A percentile compares a stretch with the other conserved stretches of the same genome.
Conservation (phyloP, 2,113 vertebrate species). For the Gymnogyps californianus region DNA sequence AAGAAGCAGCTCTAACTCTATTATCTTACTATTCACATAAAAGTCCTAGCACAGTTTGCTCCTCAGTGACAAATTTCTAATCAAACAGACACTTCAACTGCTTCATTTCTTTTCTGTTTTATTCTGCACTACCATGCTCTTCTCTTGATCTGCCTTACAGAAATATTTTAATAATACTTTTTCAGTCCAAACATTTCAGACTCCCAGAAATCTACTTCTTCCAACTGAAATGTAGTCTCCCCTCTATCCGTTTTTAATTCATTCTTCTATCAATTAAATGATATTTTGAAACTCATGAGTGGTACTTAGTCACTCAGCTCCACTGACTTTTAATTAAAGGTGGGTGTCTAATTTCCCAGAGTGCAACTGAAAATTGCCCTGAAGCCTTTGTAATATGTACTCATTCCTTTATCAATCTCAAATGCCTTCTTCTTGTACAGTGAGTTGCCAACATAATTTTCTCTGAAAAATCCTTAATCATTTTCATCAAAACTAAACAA, state of each 20-base stretch:
- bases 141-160: background rate
- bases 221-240: background rate
- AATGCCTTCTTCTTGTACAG: background rate
- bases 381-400: background rate
- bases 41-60: background rate
- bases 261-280: background rate
- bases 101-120: background rate
- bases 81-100: background rate
- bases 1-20: background rate
- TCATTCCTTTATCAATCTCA: background rate
- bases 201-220: background rate
- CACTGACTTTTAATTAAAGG: background rate
- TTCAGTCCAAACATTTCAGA: background rate
- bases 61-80: background rate
- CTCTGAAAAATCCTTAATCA: background rate
- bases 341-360: background rate
- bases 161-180: background rate
- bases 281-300: background rate
- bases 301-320: background rate
- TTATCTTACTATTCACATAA: background rate
- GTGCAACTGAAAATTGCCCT: background rate
- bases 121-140: background rate
- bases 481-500: background rate
- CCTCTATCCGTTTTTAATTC: background rate
- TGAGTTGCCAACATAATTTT: background rate